phyloP scores from a whole-genome alignment of 2,888 invertebrate genomes.

The Drosophila trichaetosa region DNA sequence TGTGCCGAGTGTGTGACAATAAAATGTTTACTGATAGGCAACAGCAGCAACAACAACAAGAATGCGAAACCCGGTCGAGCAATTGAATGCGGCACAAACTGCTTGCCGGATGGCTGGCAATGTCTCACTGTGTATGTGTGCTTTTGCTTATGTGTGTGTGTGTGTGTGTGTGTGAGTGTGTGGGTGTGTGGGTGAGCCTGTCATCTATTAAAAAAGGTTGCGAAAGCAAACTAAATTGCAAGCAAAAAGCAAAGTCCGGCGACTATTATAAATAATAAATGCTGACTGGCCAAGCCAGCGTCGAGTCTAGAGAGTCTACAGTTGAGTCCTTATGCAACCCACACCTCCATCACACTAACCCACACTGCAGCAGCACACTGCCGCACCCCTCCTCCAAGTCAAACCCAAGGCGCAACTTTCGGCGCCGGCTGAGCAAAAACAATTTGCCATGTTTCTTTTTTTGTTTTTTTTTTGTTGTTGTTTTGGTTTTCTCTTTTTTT shows the following conservation, averaged over 20 bases:
- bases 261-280: slow-evolving; percentile 81
- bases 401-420: slow-evolving; percentile 58
- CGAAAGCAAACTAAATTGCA: slow-evolving; percentile 63
- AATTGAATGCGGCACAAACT: slow-evolving; percentile 78
- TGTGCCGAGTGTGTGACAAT: slow-evolving; percentile 81
- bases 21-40: slow-evolving; percentile 79
- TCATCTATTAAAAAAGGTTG: slow-evolving; percentile 79
- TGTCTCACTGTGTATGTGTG: slow-evolving; percentile 32
- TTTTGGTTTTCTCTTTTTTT: slow-evolving; percentile 40
- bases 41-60: slow-evolving; percentile 44
- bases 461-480: slow-evolving; percentile 2
- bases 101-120: slow-evolving; percentile 53
- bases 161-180: slow-evolving; percentile 8
- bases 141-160: slow-evolving; percentile 1
- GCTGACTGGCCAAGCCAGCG: slow-evolving; percentile 76
- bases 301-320: slow-evolving; percentile 16
- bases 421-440: slow-evolving; percentile 67
- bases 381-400: slow-evolving; percentile 3
- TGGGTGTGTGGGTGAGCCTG: slow-evolving; percentile 36
- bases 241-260: slow-evolving; percentile 69
- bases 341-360: neutral
- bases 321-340: slow-evolving; percentile 15
- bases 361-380: neutral
- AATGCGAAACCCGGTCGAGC: slow-evolving; percentile 51
- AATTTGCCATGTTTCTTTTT: slow-evolving; percentile 57